Base-by-base conservation (phyloP, 2,888 invertebrate genomes). In the Carterocephalus palaemon region DNA sequence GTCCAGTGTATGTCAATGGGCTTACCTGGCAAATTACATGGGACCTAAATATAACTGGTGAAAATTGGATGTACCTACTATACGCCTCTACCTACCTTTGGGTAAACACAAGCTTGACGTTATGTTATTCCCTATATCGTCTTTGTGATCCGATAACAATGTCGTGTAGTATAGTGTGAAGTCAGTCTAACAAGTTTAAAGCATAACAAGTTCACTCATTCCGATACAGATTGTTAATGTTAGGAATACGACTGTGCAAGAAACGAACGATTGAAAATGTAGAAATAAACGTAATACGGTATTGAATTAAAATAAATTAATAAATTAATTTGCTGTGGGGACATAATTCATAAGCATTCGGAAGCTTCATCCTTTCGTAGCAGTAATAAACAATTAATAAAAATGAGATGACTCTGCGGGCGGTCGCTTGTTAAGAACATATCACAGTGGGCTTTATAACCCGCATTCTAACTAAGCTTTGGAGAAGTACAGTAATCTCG, bases 311-410 rank as follows among this genome's bases (percentile, higher is more conserved):
- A 38, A 40, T 23, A 20, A 10, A 32, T 32, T 24, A 23, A 41
- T 26, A 33, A 33, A 17, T 33, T 7, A 42, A 41, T 41, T 33
- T 33, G 24, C 32, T 24, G 19, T 19, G 12, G 19, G n/a, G 2
- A 13, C 22, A 33, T 45, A 19, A 45, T 45, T 45, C 24, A 45
- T 38, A 38, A 32, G 24, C 20, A 38, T 42, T 47, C 42, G 34
- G 48, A 48, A 48, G 48, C 48, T 34, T 29, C 15, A 20, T 34
- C 28, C 43, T 39, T 38, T 39, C 48, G 39, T 23, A 31, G 41
- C 16, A 9, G 31, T 33, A 29, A 39, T 39, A 39, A 48, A 48
- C 40, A 48, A 46, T 46, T 49, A 49, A 49, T 46, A 33, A 41
- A 28, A 22, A 31, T 16, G 37, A 40, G 13, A 42, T 42, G 38